A percentile compares a stretch with the other conserved stretches of the same genome.
phyloP scores from a whole-genome alignment of 2,797 vertebrate genomes.

The Sitta carolinensis region DNA sequence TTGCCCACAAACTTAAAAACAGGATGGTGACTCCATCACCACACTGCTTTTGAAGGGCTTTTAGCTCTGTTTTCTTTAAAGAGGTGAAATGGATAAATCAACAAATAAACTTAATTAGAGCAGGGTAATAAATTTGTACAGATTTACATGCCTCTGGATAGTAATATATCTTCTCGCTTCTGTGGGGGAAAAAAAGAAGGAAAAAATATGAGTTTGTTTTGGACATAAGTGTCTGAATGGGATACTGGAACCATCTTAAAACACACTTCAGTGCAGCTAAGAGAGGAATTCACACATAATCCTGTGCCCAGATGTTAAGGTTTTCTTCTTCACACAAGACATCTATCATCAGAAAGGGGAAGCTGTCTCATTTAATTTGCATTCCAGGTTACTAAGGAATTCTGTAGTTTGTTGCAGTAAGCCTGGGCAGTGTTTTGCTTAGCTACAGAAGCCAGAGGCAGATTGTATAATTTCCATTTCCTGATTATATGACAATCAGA shows the following conservation, averaged over 20 bases:
- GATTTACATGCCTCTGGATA: conserved; percentile 28
- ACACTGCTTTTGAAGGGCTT: conserved; percentile 14
- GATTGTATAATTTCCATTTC: conserved; percentile 46
- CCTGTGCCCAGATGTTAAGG: not conserved
- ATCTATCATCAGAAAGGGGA: conserved; percentile 41
- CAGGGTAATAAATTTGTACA: conserved; percentile 27
- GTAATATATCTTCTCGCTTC: not conserved
- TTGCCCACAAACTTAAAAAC: conserved; percentile 31
- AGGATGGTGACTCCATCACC: not conserved
- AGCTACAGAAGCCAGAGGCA: conserved; percentile 60
- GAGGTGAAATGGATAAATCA: conserved; percentile 60
- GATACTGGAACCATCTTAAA: conserved; percentile 5
- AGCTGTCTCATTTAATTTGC: conserved; percentile 32
- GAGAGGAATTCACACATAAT: conserved; percentile 2
- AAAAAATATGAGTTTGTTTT: not conserved
- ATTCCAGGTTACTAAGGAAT: conserved; percentile 65
- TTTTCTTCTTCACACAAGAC: conserved; percentile 5
- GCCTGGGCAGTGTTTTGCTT: conserved; percentile 51
- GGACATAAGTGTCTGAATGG: not conserved
- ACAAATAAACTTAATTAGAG: conserved; percentile 69
- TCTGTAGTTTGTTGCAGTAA: conserved; percentile 50
- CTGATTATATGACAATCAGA: conserved; percentile 30
- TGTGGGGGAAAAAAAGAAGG: not conserved
- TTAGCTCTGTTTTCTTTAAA: conserved; percentile 59
- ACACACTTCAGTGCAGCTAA: not conserved